Percentiles rank a stretch among this genome's conserved stretches.
phyloP scores from a whole-genome alignment of 2,113 vertebrate species.

The Macroglossus sobrinus region DNA sequence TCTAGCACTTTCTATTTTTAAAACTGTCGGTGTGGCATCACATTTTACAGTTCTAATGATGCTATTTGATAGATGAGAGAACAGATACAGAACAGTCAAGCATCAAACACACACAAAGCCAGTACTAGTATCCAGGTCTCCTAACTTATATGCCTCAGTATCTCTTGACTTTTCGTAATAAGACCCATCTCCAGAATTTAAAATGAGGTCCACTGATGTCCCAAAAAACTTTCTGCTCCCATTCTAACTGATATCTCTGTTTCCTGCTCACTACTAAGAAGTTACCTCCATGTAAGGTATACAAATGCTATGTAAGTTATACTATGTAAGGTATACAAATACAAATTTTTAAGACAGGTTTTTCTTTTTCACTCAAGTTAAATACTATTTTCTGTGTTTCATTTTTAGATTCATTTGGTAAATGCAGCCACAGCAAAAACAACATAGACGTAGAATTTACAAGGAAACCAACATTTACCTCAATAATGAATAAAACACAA shows the following conservation, averaged over 20 bases:
- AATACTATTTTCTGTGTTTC: neutral
- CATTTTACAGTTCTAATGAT: neutral
- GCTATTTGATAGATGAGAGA: neutral
- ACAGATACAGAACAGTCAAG: neutral
- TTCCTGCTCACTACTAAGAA: neutral
- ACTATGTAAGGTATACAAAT: neutral
- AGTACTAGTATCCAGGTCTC: neutral
- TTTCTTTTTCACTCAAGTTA: neutral
- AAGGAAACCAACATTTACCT: neutral
- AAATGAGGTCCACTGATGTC: fast-evolving
- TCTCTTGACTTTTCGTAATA: neutral
- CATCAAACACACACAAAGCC: neutral
- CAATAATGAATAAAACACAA: neutral
- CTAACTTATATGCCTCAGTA: neutral
- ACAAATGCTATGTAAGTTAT: neutral
- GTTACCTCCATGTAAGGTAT: neutral
- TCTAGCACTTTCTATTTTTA: neutral
- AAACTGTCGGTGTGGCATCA: neutral
- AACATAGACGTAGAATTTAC: neutral
- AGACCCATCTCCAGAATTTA: neutral
- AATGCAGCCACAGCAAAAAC: neutral
- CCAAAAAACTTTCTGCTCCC: neutral
- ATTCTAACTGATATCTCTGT: neutral
- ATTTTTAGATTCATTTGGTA: neutral
- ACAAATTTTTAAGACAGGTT: neutral